Evolutionary conservation across 1,140 invertebrate species (phyloP).

Genomic region (Drosophila grimshawi): DNA sequence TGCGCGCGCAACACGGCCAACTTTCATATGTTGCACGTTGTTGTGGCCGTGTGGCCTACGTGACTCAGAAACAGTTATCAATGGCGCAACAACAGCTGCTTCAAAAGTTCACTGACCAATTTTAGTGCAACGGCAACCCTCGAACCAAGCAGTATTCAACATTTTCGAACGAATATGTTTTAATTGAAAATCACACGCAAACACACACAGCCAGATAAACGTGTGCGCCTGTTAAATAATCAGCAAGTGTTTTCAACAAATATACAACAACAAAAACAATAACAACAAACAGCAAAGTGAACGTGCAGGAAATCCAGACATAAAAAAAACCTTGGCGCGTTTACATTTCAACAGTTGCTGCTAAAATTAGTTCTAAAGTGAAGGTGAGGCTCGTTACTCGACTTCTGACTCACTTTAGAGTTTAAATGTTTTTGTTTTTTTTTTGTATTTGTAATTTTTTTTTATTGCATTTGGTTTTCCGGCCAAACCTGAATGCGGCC

Average conservation of each 20-base stretch:
- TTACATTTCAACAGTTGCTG: constrained; percentile 51
- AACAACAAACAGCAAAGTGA: constrained; percentile 50
- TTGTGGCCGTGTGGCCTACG: constrained; percentile 67
- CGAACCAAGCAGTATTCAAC: constrained; percentile 33
- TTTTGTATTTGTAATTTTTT: constrained; percentile 7
- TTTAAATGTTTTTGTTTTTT: constrained; percentile 29
- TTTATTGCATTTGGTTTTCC: neutral
- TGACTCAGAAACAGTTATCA: constrained; percentile 82
- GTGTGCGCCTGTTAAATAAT: constrained; percentile 44
- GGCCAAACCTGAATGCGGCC: neutral
- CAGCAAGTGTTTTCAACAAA: constrained; percentile 27
- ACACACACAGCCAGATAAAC: constrained; percentile 22
- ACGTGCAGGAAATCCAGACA: constrained; percentile 57
- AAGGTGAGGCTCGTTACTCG: constrained; percentile 43
- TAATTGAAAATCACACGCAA: constrained; percentile 1
- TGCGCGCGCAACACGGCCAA: constrained; percentile 27
- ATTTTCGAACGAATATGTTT: constrained; percentile 11
- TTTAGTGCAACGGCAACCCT: constrained; percentile 52
- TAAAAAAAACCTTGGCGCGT: constrained; percentile 58
- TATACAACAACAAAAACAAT: constrained; percentile 9
- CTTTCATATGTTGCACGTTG: constrained; percentile 64
- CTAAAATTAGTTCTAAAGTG: constrained; percentile 55
- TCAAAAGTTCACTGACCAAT: constrained; percentile 76
- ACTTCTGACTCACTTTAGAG: constrained; percentile 33
- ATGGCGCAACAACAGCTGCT: constrained; percentile 75